A percentile compares a stretch with the other conserved stretches of the same genome.
Evolutionary conservation across 1,140 invertebrate genomes (phyloP).

Genomic region (Pseudomyrmex gracilis): DNA sequence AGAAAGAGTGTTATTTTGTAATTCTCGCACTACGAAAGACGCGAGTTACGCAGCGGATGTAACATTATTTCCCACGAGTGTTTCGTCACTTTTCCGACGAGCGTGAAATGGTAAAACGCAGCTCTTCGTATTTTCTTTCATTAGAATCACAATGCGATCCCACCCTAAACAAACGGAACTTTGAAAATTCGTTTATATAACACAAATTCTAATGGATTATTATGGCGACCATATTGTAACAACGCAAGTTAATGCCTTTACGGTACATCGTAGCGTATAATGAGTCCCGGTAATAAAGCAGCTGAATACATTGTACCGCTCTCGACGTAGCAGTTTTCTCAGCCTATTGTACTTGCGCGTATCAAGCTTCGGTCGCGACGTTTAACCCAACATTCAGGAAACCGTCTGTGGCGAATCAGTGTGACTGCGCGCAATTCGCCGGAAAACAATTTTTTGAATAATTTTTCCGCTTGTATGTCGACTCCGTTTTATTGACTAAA

Average conservation of each 20-base stretch:
- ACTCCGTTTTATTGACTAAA: constrained; percentile 38
- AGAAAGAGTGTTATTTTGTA: too few relatives aligned
- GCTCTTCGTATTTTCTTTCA: constrained; percentile 23
- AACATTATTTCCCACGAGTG: constrained; percentile 56
- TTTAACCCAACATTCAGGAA: constrained; percentile 69
- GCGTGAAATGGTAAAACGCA: constrained; percentile 29
- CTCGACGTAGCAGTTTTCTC: constrained; percentile 50
- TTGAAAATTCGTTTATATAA: constrained; percentile 45
- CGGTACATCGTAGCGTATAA: constrained; percentile 42
- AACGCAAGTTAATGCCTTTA: constrained; percentile 37
- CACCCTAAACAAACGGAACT: constrained; percentile 26
- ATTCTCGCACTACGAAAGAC: not conserved
- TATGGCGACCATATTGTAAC: not conserved
- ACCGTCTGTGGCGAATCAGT: constrained; percentile 63
- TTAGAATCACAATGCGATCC: constrained; percentile 37
- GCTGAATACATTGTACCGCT: constrained; percentile 57
- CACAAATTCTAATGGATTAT: constrained; percentile 51
- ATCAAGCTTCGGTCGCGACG: constrained; percentile 46
- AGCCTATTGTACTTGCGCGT: constrained; percentile 45
- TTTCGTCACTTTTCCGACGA: constrained; percentile 42
- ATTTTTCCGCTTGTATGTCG: constrained; percentile 29
- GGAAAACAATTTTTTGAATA: constrained; percentile 42
- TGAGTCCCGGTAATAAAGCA: constrained; percentile 51
- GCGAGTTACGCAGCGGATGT: not conserved
- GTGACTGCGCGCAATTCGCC: constrained; percentile 26